Evolutionary conservation across 2,113 vertebrate species (phyloP).

Genomic region (Rattus rattus): DNA sequence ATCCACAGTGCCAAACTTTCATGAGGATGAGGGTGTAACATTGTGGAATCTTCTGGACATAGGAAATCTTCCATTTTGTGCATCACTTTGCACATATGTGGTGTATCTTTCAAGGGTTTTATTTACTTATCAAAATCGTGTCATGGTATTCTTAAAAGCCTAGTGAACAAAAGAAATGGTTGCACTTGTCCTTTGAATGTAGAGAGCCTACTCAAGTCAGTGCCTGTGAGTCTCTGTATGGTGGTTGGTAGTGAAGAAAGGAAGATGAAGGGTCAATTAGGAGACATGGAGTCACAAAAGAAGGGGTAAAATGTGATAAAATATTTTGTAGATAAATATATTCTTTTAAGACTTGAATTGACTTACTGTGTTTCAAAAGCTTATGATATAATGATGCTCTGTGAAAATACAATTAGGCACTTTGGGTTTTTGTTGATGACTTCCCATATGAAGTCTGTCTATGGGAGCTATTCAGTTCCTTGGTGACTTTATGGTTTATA

Average conservation of each 20-base stretch:
- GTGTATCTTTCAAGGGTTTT: constrained; percentile 18
- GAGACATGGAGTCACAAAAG: not conserved
- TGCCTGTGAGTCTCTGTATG: not conserved
- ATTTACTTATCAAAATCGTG: constrained; percentile 39
- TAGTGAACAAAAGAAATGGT: constrained; percentile 51
- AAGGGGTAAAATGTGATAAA: not conserved
- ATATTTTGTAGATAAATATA: not conserved
- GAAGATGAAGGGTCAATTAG: not conserved
- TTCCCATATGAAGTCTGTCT: not conserved
- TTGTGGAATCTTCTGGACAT: constrained; percentile 38
- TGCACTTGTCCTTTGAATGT: constrained; percentile 43
- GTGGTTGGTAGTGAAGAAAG: not conserved
- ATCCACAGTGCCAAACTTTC: not conserved
- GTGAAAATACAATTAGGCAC: not conserved
- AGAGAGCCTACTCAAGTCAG: not conserved
- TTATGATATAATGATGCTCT: not conserved
- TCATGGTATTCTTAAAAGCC: constrained; percentile 43
- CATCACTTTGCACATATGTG: constrained; percentile 26
- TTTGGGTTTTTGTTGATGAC: not conserved
- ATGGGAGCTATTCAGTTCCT: not conserved
- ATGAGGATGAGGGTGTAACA: not conserved
- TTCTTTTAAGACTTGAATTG: not conserved
- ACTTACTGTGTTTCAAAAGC: not conserved
- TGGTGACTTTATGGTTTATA: not conserved
- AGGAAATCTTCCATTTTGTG: constrained; percentile 31